Conservation (phyloP, 2,888 invertebrate species). For the Acronicta psi region DNA sequence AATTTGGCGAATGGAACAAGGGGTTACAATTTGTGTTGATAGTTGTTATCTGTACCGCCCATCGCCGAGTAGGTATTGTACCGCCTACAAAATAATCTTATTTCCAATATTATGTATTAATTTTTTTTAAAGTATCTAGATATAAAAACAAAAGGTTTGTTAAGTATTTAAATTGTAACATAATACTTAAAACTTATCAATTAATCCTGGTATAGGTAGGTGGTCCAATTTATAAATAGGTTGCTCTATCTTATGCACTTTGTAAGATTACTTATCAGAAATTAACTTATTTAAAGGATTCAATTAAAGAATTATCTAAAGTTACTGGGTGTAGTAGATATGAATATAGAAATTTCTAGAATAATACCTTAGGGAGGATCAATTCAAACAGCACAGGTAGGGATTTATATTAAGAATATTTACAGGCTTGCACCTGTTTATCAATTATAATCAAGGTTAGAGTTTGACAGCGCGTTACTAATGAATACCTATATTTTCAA, state of each 20-base stretch:
- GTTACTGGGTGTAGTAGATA: not conserved
- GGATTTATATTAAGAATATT: not conserved
- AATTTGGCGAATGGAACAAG: constrained; percentile 84
- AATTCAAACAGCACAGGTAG: too few relatives aligned
- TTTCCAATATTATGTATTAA: not conserved
- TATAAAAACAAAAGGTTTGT: too few relatives aligned
- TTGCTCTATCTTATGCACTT: not conserved
- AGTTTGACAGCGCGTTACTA: constrained; percentile 26
- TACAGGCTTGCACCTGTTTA: not conserved
- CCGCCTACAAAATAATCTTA: constrained; percentile 66
- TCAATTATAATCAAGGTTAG: not conserved
- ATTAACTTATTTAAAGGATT: too few relatives aligned
- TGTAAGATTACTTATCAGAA: constrained; percentile 4
- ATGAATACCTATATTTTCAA: constrained; percentile 16
- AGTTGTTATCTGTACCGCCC: constrained; percentile 81
- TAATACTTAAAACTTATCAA: not conserved
- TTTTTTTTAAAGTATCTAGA: too few relatives aligned
- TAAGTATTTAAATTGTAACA: too few relatives aligned
- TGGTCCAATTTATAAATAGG: constrained; percentile 1
- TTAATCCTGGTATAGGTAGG: not conserved
- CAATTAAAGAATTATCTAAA: too few relatives aligned
- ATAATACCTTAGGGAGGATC: not conserved
- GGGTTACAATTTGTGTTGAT: constrained; percentile 85
- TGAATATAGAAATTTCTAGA: not conserved
- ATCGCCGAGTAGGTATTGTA: constrained; percentile 73